Evolutionary conservation across 1,140 invertebrate species (phyloP).

Genomic region (Pseudomyrmex cubaensis): DNA sequence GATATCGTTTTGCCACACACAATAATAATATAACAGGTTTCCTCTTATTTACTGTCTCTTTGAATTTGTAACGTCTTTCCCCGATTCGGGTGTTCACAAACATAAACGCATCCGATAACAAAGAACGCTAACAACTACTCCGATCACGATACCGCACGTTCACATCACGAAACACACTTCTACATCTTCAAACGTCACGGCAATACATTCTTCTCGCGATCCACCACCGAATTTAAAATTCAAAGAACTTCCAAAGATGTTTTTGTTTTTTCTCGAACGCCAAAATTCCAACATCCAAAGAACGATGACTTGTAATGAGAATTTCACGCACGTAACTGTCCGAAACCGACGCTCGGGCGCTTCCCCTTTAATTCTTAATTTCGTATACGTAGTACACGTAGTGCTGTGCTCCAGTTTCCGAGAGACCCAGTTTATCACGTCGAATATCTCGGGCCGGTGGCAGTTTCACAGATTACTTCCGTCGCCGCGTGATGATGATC

Average conservation of each 20-base stretch:
- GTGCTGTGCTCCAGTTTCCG: slow-evolving; percentile 38
- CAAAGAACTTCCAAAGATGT: not conserved
- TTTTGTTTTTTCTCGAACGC: not conserved
- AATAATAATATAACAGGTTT: not conserved
- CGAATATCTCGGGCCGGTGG: slow-evolving; percentile 29
- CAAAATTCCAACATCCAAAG: not conserved
- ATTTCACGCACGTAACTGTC: slow-evolving; percentile 17
- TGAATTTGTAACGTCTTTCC: not conserved
- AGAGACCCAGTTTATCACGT: slow-evolving; percentile 51
- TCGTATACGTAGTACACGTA: slow-evolving; percentile 20
- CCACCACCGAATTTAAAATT: not conserved
- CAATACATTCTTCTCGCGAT: not conserved
- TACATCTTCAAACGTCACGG: not conserved
- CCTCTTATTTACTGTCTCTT: not conserved
- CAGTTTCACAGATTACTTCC: slow-evolving; percentile 41
- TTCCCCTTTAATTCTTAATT: slow-evolving; percentile 61
- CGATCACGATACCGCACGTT: slow-evolving; percentile 69
- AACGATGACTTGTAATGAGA: not conserved
- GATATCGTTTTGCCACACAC: not conserved
- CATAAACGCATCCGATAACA: not conserved
- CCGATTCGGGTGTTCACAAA: not conserved
- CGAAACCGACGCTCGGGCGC: not conserved
- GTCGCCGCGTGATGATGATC: not conserved
- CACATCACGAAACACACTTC: slow-evolving; percentile 59
- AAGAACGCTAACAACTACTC: not conserved